Conservation (phyloP, 1,140 invertebrate genomes). For the Rhizoglyphus robini region DNA sequence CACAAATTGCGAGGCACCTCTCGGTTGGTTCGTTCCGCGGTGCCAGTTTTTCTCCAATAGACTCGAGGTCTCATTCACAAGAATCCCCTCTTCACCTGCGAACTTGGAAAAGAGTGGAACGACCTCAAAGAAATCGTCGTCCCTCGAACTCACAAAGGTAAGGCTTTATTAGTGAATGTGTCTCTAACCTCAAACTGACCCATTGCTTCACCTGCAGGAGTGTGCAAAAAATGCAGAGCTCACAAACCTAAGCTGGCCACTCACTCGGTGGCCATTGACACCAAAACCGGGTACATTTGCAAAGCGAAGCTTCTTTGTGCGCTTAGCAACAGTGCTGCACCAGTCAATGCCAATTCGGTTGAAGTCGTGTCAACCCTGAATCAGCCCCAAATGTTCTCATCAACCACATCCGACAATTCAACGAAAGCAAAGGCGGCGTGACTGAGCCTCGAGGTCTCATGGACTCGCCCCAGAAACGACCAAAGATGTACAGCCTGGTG, state of each 20-base stretch:
- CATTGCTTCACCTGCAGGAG: too few relatives aligned
- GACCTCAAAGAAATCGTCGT: neutral
- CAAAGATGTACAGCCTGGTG: neutral
- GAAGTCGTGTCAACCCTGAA: conserved; percentile 3
- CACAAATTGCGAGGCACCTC: conserved; percentile 44
- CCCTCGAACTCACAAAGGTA: neutral
- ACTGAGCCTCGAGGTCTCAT: neutral
- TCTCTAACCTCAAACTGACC: too few relatives aligned
- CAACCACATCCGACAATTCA: neutral
- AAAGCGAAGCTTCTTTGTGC: neutral
- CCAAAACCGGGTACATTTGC: neutral
- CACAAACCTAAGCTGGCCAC: conserved; percentile 1
- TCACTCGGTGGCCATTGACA: conserved; percentile 3
- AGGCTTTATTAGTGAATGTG: too few relatives aligned
- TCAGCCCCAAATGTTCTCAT: conserved; percentile 2
- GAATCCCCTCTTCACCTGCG: neutral
- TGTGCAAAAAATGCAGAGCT: neutral
- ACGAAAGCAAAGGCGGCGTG: neutral
- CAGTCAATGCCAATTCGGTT: neutral
- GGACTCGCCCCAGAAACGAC: neutral
- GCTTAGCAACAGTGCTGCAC: neutral
- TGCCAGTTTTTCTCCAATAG: conserved; percentile 17
- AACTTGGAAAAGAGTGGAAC: neutral
- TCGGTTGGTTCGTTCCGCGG: conserved; percentile 34
- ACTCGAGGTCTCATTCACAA: neutral